Evolutionary conservation across 2,113 vertebrate species (phyloP), one percentile per base, ranked within the genome.

Genomic region (Bombycilla garrulus): DNA sequence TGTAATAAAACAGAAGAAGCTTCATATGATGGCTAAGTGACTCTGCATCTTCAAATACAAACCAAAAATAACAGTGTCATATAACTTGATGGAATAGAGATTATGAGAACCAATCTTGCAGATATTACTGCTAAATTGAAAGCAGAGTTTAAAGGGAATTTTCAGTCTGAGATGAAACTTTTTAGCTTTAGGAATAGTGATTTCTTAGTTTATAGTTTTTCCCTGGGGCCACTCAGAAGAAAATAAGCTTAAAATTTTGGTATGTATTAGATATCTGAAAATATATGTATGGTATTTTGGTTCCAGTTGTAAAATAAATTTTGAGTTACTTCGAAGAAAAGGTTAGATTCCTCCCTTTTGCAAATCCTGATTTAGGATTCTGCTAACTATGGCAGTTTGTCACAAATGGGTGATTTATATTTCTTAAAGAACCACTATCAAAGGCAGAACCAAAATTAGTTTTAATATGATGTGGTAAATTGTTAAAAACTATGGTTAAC

Each of bases 401-500:
- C 21, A 44, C 4, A 42, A 48, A 51, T 9, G 15, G 11, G 12
- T n/a, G 33, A 23, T 62, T 62, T 62, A 31, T 10, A 40, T 50
- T 29, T 10, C 42, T 56, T 23, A 31, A 62, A 44, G 28, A n/a
- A 44, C 12, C 28, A 29, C 20, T 0, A 0, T 29, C 24, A 74
- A 42, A 86, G 10, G 24, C 17, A 69, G n/a, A 81, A 62, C 17
- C 3, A 11, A 69, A 57, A 62, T 36, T 31, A 29, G 1, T 25
- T 62, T 70, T 38, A 35, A 64, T 14, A 38, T 14, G 14, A 26
- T 19, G 6, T 31, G 9, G 3, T 35, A 64, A 81, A 70, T 4
- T 1, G 0, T 11, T 8, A 23, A 11, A 69, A 50, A 38, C 18
- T 13, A 33, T n/a, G n/a, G n/a, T n/a, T n/a, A n/a, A n/a, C 6